Base-by-base conservation (phyloP, 1,140 invertebrate species). In the Prorops nasuta region DNA sequence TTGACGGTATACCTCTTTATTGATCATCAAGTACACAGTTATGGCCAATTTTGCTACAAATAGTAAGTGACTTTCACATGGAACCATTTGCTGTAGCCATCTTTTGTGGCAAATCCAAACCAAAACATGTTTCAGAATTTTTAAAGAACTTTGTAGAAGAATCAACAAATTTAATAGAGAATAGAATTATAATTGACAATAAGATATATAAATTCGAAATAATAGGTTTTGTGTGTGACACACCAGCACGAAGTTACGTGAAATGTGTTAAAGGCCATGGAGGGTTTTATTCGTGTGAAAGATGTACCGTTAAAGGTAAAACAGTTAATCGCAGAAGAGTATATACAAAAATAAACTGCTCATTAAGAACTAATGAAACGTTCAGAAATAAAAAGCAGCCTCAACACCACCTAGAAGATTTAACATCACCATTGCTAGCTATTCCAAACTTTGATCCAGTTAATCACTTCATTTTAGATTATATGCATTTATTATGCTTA, bases 401-500 rank as follows among this genome's bases (percentile, higher is more conserved):
- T 19, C 31, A 51, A 14, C 56, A 58, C 34, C 51, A 58, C n/a
- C 39, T 24, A 16, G 36, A 19, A 18, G 17, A 3, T 28, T n/a
- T 37, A 28, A 28, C 12, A 28, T 8, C 54, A 22, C 54, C 52
- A 17, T 24, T 62, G 34, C 28, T 37, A 22, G 17, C 37, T 40
- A 36, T 59, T 20, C 43, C 54, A 16, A 17, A 15, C 7, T 44
- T 68, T 24, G 46, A 56, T 54, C 8, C 64, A n/a, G 32, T 66
- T 12, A 39, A 50, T 35, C 19, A 28, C 20, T 60, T 64, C 57
- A 34, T 60, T 15, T 22, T 66, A 15, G 64, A 68, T 49, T 68
- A 57, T 38, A 66, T 67, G 58, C 60, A 65, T 49, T 43, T 52
- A 17, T 22, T 54, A 2, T 68, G 50, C 24, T 42, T 67, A 14